Conservation (phyloP, 2,113 vertebrate species). For the Origma solitaria region DNA sequence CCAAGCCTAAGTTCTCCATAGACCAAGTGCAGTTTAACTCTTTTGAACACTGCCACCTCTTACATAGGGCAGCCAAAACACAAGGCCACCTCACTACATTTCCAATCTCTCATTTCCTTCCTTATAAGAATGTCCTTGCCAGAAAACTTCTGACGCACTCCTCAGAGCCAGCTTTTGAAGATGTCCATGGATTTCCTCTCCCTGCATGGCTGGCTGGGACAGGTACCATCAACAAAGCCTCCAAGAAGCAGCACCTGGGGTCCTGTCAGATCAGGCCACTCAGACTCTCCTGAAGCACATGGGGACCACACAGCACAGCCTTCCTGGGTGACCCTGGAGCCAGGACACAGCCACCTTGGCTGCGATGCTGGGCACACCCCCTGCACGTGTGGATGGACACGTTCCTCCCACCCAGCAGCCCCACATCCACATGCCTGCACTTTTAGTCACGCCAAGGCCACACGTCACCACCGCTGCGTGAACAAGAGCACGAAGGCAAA, state of each 20-base stretch:
- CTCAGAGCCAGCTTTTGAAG: background rate
- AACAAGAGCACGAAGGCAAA: background rate
- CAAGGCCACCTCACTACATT: rapidly evolving
- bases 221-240: background rate
- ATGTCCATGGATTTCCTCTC: background rate
- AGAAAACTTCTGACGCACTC: background rate
- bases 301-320: background rate
- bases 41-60: background rate
- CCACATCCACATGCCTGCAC: background rate
- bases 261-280: background rate
- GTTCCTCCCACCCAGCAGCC: background rate
- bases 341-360: background rate
- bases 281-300: rapidly evolving
- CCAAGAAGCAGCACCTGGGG: background rate
- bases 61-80: rapidly evolving
- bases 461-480: rapidly evolving
- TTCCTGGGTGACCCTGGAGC: background rate
- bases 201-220: background rate
- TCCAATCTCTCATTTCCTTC: background rate
- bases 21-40: background rate
- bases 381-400: background rate
- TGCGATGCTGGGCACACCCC: background rate
- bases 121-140: background rate
- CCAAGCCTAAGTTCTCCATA: background rate
- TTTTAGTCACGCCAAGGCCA: background rate